Percentiles rank a stretch among this genome's conserved stretches.
Conservation (phyloP, 1,140 invertebrate species). For the Paracyclopina nana region DNA sequence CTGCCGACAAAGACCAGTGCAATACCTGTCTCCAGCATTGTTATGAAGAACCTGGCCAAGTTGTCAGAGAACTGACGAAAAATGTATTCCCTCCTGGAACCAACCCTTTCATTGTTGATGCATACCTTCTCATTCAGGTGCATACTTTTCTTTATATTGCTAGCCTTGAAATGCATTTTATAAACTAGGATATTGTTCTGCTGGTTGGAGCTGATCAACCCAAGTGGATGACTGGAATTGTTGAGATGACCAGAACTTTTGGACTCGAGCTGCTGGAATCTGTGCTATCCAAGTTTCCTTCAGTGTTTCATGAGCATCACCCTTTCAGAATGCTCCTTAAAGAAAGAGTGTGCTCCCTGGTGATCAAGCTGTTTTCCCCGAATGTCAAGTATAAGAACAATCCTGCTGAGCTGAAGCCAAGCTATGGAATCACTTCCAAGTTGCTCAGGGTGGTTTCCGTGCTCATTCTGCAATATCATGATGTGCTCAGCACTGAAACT, state of each 20-base stretch:
- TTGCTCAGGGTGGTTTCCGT: constrained; percentile 77
- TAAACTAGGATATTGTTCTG: constrained; percentile 57
- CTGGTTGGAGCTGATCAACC: constrained; percentile 90
- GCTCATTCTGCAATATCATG: constrained; percentile 81
- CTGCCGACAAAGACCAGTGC: constrained; percentile 40
- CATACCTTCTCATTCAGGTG: constrained; percentile 1
- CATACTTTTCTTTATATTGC: not conserved
- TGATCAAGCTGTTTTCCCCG: constrained; percentile 92
- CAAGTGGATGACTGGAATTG: constrained; percentile 79
- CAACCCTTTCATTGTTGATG: not conserved
- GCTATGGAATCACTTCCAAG: constrained; percentile 90
- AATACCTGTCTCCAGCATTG: too few species aligned
- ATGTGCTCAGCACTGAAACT: constrained; percentile 73
- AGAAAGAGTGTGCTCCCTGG: constrained; percentile 85
- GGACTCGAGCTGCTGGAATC: constrained; percentile 85
- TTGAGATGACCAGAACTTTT: constrained; percentile 91
- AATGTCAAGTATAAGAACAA: constrained; percentile 69
- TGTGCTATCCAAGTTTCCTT: constrained; percentile 69
- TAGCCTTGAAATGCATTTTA: not conserved
- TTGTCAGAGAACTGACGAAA: not conserved
- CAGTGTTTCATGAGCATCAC: constrained; percentile 78
- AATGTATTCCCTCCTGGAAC: constrained; percentile 24
- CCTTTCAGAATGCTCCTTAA: constrained; percentile 89
- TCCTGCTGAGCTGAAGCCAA: constrained; percentile 61
- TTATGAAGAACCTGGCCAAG: constrained; percentile 21